A percentile compares a stretch with the other conserved stretches of the same genome.
Evolutionary conservation across 2,797 vertebrate species (phyloP).

Genomic region (Cheirogaleus major): DNA sequence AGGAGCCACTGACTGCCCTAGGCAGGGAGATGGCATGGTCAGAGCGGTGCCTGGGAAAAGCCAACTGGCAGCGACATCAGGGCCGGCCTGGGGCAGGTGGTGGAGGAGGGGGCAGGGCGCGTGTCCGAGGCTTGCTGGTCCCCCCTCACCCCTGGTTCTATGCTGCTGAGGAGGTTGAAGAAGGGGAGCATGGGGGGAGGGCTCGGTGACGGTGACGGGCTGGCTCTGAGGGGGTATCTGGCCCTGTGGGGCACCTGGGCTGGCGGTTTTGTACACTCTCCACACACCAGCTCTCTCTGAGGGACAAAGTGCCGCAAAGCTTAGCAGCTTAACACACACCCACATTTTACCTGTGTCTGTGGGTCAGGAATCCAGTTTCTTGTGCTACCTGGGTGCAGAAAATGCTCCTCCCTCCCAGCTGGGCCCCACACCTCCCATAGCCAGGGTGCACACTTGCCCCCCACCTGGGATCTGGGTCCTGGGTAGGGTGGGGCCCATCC

Average conservation of each 20-base stretch:
- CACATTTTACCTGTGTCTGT: not conserved
- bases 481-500: not conserved
- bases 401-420: not conserved
- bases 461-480: not conserved
- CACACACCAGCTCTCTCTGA: not conserved
- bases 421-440: fast-evolving
- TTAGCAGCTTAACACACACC: not conserved
- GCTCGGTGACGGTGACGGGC: fast-evolving
- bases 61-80: not conserved
- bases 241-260: not conserved
- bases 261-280: not conserved
- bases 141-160: not conserved
- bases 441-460: not conserved
- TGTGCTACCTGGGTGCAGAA: not conserved
- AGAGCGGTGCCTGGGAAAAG: not conserved
- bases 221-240: not conserved
- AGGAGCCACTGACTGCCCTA: not conserved
- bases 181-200: not conserved
- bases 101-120: fast-evolving
- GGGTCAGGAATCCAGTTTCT: not conserved
- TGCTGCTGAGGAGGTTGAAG: not conserved
- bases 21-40: not conserved
- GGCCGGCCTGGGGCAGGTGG: no score
- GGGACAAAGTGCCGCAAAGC: not conserved
- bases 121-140: fast-evolving